Conservation (phyloP, 35 echinoderm and acorn worm genomes). For the Ophioderma brevispina region DNA sequence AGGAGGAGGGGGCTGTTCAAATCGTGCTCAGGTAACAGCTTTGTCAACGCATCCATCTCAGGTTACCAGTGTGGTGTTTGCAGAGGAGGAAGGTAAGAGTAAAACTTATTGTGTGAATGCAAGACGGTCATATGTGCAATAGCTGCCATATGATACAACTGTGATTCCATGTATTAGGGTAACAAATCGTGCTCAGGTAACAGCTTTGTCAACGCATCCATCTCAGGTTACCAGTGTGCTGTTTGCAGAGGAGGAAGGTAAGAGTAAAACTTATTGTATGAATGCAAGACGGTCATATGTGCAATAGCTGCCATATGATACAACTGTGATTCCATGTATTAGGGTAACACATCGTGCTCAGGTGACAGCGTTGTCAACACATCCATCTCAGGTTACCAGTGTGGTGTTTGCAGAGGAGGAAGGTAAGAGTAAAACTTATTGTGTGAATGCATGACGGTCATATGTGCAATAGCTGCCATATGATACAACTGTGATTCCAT, state of each 20-base stretch:
- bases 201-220: slow-evolving; percentile 89
- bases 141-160: background rate
- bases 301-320: too few relatives aligned
- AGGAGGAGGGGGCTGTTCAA: slow-evolving; percentile 55
- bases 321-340: background rate
- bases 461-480: too few relatives aligned
- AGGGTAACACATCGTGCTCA: slow-evolving; percentile 53
- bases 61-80: slow-evolving; percentile 84
- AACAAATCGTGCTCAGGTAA: slow-evolving; percentile 77
- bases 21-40: slow-evolving; percentile 84
- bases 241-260: slow-evolving; percentile 97
- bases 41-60: slow-evolving; percentile 85
- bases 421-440: slow-evolving; percentile 70
- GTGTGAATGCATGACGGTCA: background rate
- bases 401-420: slow-evolving; percentile 95
- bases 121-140: background rate
- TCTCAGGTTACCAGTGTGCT: slow-evolving; percentile 77
- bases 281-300: background rate
- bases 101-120: too few relatives aligned
- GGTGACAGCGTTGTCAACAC: slow-evolving; percentile 90
- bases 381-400: slow-evolving; percentile 78
- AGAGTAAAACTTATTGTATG: too few relatives aligned
- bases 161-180: background rate
- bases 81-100: slow-evolving; percentile 87
- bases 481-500: background rate